These are phyloP conservation scores for Taphrorychus bicolor DNA, from an alignment of 2,888 invertebrate species.

Conservation along the genomic window DNA sequence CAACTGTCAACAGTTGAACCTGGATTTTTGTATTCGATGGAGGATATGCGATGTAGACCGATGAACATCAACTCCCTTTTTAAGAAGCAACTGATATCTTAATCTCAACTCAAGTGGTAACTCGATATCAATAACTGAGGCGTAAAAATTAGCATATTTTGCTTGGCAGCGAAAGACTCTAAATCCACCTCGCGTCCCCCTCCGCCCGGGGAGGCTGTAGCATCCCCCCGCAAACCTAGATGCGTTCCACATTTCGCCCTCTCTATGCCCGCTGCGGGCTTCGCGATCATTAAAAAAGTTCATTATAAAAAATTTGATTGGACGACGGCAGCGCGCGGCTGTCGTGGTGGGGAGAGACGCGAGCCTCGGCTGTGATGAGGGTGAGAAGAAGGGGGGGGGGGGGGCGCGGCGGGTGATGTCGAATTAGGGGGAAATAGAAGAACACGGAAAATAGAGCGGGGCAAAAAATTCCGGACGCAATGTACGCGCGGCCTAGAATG, in stretches of 20 bases:
- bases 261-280: constrained; percentile 5
- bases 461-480: constrained; percentile 36
- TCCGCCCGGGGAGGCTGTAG: too few species aligned
- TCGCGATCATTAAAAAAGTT: constrained; percentile 42
- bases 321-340: constrained; percentile 47
- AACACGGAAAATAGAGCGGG: constrained; percentile 39
- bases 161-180: too few species aligned
- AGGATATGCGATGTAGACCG: too few species aligned
- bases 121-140: too few species aligned
- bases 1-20: too few species aligned
- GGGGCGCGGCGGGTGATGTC: constrained; percentile 26
- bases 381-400: constrained; percentile 46
- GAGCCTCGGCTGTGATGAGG: constrained; percentile 44
- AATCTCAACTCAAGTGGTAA: too few species aligned
- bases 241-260: constrained; percentile 26
- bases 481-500: constrained; percentile 35
- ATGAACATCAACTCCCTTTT: too few species aligned
- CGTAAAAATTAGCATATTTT: too few species aligned
- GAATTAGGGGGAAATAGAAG: constrained; percentile 37
- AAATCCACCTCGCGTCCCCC: too few species aligned
- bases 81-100: too few species aligned
- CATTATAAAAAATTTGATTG: constrained; percentile 56
- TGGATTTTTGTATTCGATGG: too few species aligned
- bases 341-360: background rate
- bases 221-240: constrained; percentile 25